Conservation (phyloP, 2,888 invertebrate genomes). For the Cantharis rustica region DNA sequence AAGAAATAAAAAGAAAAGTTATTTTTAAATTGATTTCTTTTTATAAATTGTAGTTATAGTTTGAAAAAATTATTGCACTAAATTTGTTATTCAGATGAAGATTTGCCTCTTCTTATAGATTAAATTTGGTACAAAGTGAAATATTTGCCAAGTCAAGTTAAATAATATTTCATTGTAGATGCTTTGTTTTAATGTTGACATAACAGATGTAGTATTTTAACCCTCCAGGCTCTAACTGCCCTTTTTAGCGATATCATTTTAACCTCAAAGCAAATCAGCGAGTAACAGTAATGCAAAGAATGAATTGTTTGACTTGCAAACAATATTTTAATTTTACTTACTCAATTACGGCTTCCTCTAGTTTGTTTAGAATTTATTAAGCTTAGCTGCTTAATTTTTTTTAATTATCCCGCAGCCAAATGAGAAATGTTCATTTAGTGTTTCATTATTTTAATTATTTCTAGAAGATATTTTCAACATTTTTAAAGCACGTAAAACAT, state of each 20-base stretch:
- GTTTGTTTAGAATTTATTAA: neutral
- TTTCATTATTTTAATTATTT: neutral
- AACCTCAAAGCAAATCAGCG: neutral
- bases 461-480: neutral
- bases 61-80: neutral
- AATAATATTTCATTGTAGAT: neutral
- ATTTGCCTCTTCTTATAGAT: neutral
- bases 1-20: neutral
- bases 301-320: neutral
- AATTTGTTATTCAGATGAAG: neutral
- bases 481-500: neutral
- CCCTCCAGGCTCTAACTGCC: neutral
- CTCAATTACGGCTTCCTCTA: neutral
- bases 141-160: neutral
- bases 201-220: neutral
- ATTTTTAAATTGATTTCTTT: neutral
- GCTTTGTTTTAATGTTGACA: constrained; percentile 1
- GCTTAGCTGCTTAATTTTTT: neutral
- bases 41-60: neutral
- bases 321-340: neutral
- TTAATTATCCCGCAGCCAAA: neutral
- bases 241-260: neutral
- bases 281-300: neutral
- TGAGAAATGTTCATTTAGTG: neutral
- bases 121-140: neutral